phyloP scores from a whole-genome alignment of 37 sponge, comb jelly and placozoan species.

The Cliona cf. orientalis region DNA sequence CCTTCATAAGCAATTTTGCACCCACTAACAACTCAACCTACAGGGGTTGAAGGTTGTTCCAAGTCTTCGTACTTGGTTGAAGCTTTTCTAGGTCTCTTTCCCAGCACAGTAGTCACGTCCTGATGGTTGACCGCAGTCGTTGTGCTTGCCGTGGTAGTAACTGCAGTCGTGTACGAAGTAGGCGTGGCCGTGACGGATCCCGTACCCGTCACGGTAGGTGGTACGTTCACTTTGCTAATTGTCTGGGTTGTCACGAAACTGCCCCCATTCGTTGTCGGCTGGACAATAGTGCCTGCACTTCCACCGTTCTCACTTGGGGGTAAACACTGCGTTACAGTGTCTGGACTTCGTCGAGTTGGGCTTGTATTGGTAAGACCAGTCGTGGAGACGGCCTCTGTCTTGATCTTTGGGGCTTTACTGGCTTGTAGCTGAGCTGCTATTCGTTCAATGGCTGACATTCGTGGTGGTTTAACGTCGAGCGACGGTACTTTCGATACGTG shows the following conservation, averaged over 20 bases:
- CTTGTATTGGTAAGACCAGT: conserved; percentile 15
- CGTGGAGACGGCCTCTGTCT: conserved; percentile 40
- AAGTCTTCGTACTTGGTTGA: conserved; percentile 77
- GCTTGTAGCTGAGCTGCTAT: conserved; percentile 11
- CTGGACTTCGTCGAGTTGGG: background rate
- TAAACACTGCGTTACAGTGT: background rate
- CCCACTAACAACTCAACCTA: background rate
- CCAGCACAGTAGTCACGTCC: conserved; percentile 27
- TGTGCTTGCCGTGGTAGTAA: conserved; percentile 59
- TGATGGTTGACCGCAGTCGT: conserved; percentile 12
- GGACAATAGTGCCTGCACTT: background rate
- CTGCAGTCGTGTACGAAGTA: conserved; percentile 65
- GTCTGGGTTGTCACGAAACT: conserved; percentile 32
- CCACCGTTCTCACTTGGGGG: background rate
- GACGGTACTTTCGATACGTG: conserved; percentile 23
- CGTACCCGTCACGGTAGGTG: conserved; percentile 30
- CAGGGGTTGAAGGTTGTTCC: conserved; percentile 50
- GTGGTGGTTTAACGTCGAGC: background rate
- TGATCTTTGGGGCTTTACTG: conserved; percentile 11
- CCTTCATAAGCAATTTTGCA: background rate
- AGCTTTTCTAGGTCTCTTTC: conserved; percentile 68
- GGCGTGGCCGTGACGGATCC: conserved; percentile 66
- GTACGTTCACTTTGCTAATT: conserved; percentile 23
- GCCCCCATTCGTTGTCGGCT: too few relatives aligned
- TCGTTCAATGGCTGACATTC: conserved; percentile 7